A percentile compares a stretch with the other conserved stretches of the same genome.
These are phyloP conservation scores for Sesia bembeciformis DNA, from an alignment of 2,888 invertebrate species.

Conservation along the genomic window DNA sequence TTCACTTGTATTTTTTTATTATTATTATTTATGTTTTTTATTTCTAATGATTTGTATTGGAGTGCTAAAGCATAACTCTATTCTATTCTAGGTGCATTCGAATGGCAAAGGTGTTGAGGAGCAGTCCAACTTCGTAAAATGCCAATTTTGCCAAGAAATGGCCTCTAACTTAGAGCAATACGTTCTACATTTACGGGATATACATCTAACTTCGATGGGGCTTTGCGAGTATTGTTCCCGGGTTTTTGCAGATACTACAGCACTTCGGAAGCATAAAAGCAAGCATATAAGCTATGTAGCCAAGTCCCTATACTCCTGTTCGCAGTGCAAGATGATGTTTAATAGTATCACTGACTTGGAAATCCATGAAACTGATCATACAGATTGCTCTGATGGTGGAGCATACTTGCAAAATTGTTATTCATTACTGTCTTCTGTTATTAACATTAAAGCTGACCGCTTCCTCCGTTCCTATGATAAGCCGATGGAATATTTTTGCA, in stretches of 20 bases:
- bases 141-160: conserved; percentile 30
- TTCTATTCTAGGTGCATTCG: too few species aligned
- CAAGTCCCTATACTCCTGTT: conserved; percentile 24
- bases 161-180: conserved; percentile 26
- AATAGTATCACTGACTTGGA: conserved; percentile 18
- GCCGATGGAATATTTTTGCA: conserved; percentile 21
- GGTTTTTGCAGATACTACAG: conserved; percentile 20
- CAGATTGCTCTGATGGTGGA: conserved; percentile 21
- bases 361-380: conserved; percentile 26
- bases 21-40: too few species aligned
- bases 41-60: too few species aligned
- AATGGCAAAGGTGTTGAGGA: not conserved
- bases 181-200: conserved; percentile 34
- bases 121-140: conserved; percentile 11
- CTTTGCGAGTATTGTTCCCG: conserved; percentile 37
- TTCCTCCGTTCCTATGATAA: conserved; percentile 20
- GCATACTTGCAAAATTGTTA: conserved; percentile 23
- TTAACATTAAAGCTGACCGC: conserved; percentile 30
- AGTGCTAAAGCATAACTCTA: too few species aligned
- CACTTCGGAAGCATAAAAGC: conserved; percentile 23
- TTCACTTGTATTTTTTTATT: too few species aligned
- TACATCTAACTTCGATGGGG: conserved; percentile 26
- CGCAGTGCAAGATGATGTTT: conserved; percentile 31
- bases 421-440: conserved; percentile 27
- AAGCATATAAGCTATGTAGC: conserved; percentile 21